Evolutionary conservation across 2,797 vertebrate genomes (phyloP), one percentile per base, ranked within the genome.

Genomic region (Alca torda): DNA sequence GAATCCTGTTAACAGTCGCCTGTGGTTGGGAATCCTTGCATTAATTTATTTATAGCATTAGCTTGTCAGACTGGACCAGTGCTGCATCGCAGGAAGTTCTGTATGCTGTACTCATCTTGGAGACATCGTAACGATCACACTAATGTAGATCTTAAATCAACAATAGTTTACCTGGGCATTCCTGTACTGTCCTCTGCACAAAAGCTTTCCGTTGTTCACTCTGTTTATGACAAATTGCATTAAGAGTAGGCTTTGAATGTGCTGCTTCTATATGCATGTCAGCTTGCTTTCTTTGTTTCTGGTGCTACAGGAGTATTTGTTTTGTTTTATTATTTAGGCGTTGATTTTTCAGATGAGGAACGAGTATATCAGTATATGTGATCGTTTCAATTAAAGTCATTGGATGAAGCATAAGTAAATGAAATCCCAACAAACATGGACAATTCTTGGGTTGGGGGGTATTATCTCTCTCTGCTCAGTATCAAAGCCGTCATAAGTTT

Each of bases 221-320:
- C n/a, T 59, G 23, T 87, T 56, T 43, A 45, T 6, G 57, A 53
- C 18, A 50, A 48, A 16, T 16, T 74, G 16, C n/a, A 30, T 64
- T 48, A 85, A n/a, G 41, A 76, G n/a, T 45, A 73, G 67, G 33
- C 8, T 87, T 70, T 77, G 37, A 11, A 9, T 68, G 30, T 79
- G 25, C 30, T 13, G 41, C 18, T 41, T 84, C 63, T 82, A 3
- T 64, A 17, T 41, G 65, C 7, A 1, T 4, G 4, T 24, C 31
- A 41, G 10, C 59, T 88, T 93, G 76, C 30, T 86, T 77, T 63
- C 25, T 84, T 82, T 81, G 15, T 74, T 90, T 87, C 30, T 61
- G 53, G 74, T 84, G 41, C 67, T 93, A 26, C 21, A 39, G 45
- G 45, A 60, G n/a, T 87, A 61, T 48, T 82, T 81, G 8, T 78